Evolutionary conservation across 2,797 vertebrate genomes (phyloP).

Genomic region (Tapera naevia): DNA sequence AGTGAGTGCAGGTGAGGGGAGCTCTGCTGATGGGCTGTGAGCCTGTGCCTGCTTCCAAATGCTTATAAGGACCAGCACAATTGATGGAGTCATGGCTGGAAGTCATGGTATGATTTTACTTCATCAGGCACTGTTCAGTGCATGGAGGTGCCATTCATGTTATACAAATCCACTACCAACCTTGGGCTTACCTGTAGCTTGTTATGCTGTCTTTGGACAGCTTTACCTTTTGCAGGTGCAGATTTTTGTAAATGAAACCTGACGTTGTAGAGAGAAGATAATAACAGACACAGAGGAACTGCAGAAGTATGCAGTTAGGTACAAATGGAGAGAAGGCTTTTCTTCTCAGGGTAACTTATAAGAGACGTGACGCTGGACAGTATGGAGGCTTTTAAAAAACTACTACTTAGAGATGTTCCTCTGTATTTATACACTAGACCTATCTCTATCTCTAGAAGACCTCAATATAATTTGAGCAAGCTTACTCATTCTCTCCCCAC

Average conservation of each 20-base stretch:
- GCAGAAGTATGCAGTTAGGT: not conserved
- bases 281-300: not conserved
- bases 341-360: not conserved
- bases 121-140: not conserved
- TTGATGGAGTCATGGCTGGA: not conserved
- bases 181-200: not conserved
- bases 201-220: not conserved
- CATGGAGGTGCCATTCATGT: rapidly evolving
- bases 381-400: not conserved
- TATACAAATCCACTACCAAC: not conserved
- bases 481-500: not conserved
- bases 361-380: not conserved
- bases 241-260: not conserved
- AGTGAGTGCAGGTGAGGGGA: not conserved
- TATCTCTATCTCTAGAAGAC: not conserved
- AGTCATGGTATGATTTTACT: not conserved
- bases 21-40: not conserved
- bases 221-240: not conserved
- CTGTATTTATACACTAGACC: not conserved
- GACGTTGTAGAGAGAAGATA: not conserved
- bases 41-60: not conserved
- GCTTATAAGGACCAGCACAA: not conserved
- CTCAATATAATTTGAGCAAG: rapidly evolving
- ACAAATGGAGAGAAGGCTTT: not conserved
- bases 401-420: not conserved